Base-by-base conservation (phyloP, 2,888 invertebrate species). In the Ethmia dodecea region DNA sequence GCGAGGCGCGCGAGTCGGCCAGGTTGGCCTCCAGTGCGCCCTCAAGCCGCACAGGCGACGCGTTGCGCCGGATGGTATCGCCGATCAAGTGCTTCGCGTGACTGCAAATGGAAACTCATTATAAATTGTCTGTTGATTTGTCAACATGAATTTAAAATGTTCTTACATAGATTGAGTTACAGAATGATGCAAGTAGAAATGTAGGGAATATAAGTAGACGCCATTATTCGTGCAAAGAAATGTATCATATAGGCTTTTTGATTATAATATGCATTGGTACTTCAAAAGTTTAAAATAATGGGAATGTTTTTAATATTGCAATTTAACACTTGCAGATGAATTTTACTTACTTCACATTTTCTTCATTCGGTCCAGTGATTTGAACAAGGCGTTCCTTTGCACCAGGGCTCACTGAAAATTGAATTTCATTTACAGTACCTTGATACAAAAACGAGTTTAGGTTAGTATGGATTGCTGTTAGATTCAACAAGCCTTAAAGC, bases 381-480 rank as follows among this genome's bases (percentile, higher is more conserved):
- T 97, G 97, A 59, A 98, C 95, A 56, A 97, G 90, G 62, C 98
- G 90, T 87, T 97, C 97, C 87, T 96, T 96, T 40, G 96, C 96
- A 57, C 97, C 97, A 50, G 96, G 95, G 75, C 93, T 96, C 48
- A 98, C 97, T 97, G 89, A 41, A 90, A 89, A 68, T 56, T 31
- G 11, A 16, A 16, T 35, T 26, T 27, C 5, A 33, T 28, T 26
- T 10, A 13, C 22, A 13, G 12, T 11, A 8, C 22, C 8, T 22
- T 22, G n/a, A 22, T 1, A 22, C 8, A 22, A 2, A n/a, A 11
- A 10, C 12, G 13, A 14, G 8, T 6, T 16, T n/a, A 13, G 29
- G 38, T 51, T 45, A 48, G 44, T 48, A 33, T 54, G 48, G 51
- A 39, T 30, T 47, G 43, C 43, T 58, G 54, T 47, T 55, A 43